Evolutionary conservation across 2,888 invertebrate genomes (phyloP).

Genomic region (Troilus luridus): DNA sequence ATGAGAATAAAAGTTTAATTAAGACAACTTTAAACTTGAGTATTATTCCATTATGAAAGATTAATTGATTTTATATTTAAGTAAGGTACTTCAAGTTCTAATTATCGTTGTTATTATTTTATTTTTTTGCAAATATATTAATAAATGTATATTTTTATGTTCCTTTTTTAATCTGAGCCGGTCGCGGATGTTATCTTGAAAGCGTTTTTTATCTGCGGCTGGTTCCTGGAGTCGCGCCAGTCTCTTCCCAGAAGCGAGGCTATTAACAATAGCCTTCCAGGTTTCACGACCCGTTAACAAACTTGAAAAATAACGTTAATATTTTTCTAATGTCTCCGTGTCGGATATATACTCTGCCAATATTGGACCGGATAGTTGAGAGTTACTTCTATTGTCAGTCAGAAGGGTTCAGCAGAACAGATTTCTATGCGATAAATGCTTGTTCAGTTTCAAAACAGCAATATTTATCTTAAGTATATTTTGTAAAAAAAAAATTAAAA

Average conservation of each 20-base stretch:
- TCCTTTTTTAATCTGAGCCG: slow-evolving; percentile 23
- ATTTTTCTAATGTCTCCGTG: neutral
- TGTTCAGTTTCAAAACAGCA: no score
- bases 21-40: no score
- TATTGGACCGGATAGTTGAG: neutral
- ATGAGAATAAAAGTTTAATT: no score
- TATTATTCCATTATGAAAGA: no score
- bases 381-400: neutral
- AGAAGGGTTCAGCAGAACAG: neutral
- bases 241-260: neutral
- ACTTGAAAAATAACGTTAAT: slow-evolving; percentile 33
- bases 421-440: neutral
- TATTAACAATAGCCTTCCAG: slow-evolving; percentile 17
- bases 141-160: slow-evolving; percentile 7
- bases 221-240: neutral
- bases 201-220: neutral
- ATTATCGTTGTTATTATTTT: neutral
- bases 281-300: slow-evolving; percentile 31
- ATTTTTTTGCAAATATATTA: neutral
- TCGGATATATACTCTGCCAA: neutral
- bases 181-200: slow-evolving; percentile 35
- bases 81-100: neutral
- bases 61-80: no score
- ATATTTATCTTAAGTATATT: no score
- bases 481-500: no score